Evolutionary conservation across 1,140 invertebrate species (phyloP), one percentile per base, ranked within the genome.

Genomic region (Ganaspis sp.): DNA sequence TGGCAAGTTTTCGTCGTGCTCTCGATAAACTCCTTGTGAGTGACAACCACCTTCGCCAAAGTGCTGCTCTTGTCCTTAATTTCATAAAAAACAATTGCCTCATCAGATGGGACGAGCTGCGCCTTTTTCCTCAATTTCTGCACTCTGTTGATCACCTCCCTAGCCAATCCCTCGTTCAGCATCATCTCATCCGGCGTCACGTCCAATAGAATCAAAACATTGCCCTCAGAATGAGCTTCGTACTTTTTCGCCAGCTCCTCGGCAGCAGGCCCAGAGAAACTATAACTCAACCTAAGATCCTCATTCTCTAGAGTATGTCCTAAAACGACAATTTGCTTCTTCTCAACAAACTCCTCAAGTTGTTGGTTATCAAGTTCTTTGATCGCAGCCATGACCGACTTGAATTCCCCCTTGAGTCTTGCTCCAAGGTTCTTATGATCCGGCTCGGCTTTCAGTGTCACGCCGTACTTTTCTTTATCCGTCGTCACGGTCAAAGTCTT

Each of bases 91-190:
- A 98, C 95, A 40, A 94, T 93, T 23, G 99, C 97, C 75, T 95
- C 94, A 92, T 99, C 98, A 9, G 97, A 96, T 0, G 98, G 98
- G 19, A 98, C 95, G 12, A 99, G 92, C 85, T 97, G 95, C 1
- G 97, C 98, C 89, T 98, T 98, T 90, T 99, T 99, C n/a, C 99
- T 92, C 0, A 99, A 91, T 91, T 99, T 99, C 87, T 99, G 99
- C 45, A 99, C 94, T 54, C 98, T 94, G 88, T 99, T 99, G 29
- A 99, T 97, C 9, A 99, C 95, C 92, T 99, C 99, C 75, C 99
- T 92, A 0, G 97, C 96, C 74, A 96, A 92, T 29, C 97, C 97
- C 93, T 99, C 98, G 87, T 98, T 95, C 74, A 97, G 91, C 95
- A 99, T 96, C 2, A 94, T 94, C 83, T 97, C 94, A 90, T 98